Conservation (phyloP, 1,140 invertebrate species). For the Lethrus apterus region DNA sequence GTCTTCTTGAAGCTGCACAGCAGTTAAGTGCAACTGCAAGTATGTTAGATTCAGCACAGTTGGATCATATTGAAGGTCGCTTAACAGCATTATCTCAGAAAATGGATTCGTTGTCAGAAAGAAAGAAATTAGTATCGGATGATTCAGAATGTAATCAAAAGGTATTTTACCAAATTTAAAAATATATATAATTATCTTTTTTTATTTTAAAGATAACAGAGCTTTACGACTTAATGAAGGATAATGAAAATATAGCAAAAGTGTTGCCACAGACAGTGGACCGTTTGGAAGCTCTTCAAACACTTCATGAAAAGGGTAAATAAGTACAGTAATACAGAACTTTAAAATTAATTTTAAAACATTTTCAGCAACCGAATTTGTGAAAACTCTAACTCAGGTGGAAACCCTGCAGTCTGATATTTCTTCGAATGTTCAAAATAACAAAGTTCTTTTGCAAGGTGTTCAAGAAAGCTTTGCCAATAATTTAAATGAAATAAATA, state of each 20-base stretch:
- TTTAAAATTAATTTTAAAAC: conserved; percentile 2
- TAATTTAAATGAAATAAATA: conserved; percentile 66
- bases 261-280: conserved; percentile 74
- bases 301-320: conserved; percentile 82
- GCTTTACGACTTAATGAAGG: conserved; percentile 79
- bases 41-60: conserved; percentile 69
- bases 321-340: not conserved
- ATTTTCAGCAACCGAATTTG: conserved; percentile 77
- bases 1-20: conserved; percentile 60
- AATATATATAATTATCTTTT: no score
- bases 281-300: conserved; percentile 72
- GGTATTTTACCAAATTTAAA: no score
- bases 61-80: conserved; percentile 76
- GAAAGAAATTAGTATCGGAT: conserved; percentile 51
- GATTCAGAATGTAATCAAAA: conserved; percentile 75
- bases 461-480: conserved; percentile 72
- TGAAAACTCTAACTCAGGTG: conserved; percentile 72
- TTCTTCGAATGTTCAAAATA: conserved; percentile 60
- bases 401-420: conserved; percentile 76
- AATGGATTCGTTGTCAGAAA: conserved; percentile 69
- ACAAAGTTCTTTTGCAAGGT: conserved; percentile 69
- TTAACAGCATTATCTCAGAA: conserved; percentile 64
- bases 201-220: conserved; percentile 66
- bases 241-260: conserved; percentile 70
- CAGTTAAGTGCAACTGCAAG: conserved; percentile 66